Evolutionary conservation across 1,140 invertebrate species (phyloP).

Genomic region (Branchinecta lindahli): DNA sequence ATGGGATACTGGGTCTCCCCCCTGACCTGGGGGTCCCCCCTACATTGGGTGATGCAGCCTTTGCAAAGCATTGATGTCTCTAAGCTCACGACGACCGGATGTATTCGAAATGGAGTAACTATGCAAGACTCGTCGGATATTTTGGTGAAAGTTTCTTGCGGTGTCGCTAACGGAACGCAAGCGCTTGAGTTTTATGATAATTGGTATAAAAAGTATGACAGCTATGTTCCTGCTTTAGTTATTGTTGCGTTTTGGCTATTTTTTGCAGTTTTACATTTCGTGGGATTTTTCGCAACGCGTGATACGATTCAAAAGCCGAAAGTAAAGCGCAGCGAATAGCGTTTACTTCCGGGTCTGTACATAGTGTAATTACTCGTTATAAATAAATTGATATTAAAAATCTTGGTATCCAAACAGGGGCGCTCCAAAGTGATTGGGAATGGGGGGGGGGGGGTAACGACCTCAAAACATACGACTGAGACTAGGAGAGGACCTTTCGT

Average conservation of each 20-base stretch:
- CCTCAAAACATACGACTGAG: no score
- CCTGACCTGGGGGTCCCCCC: constrained; percentile 50
- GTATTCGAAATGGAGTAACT: constrained; percentile 20
- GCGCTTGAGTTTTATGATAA: constrained; percentile 20
- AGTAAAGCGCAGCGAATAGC: not conserved
- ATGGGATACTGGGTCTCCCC: constrained; percentile 46
- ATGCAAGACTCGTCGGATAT: constrained; percentile 16
- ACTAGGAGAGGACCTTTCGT: no score
- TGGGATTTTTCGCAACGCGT: not conserved
- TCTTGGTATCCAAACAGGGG: no score
- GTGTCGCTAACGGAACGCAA: constrained; percentile 23
- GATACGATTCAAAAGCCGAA: not conserved
- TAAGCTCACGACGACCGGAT: constrained; percentile 15
- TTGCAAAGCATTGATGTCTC: constrained; percentile 31
- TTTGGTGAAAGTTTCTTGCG: constrained; percentile 27
- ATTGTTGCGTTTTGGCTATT: not conserved
- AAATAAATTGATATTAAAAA: no score
- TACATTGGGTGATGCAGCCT: constrained; percentile 52
- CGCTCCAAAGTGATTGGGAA: no score
- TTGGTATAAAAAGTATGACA: not conserved
- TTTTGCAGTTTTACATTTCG: not conserved
- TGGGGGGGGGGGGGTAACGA: no score
- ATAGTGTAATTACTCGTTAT: not conserved
- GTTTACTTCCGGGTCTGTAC: not conserved
- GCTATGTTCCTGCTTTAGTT: not conserved